phyloP scores from a whole-genome alignment of 2,113 vertebrate species.

The Thalassarche chlororhynchos region DNA sequence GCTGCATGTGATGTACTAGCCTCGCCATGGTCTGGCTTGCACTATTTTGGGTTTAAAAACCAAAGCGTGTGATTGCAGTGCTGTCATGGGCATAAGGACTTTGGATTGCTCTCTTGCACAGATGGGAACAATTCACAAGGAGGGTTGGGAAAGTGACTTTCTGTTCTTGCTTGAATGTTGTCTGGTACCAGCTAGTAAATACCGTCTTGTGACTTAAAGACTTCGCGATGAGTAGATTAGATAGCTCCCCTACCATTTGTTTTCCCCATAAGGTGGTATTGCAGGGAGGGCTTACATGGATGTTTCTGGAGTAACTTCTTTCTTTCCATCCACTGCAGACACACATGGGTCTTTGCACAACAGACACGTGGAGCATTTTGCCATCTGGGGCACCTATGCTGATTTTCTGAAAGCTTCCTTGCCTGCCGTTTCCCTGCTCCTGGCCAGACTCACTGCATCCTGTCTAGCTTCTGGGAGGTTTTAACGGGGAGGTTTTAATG shows the following conservation, averaged over 20 bases:
- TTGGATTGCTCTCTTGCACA: conserved; percentile 62
- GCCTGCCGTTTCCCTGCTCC: not conserved
- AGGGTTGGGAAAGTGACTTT: conserved; percentile 45
- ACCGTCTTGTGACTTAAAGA: conserved; percentile 17
- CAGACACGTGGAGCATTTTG: not conserved
- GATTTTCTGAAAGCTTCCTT: not conserved
- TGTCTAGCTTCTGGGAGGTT: not conserved
- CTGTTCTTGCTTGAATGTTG: conserved; percentile 59
- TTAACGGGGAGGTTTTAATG: not conserved
- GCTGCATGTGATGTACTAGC: conserved; percentile 28
- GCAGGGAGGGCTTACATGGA: not conserved
- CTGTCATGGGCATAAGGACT: conserved; percentile 50
- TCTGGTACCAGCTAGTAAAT: conserved; percentile 62
- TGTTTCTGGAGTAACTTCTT: conserved; percentile 1
- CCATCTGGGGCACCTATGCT: not conserved
- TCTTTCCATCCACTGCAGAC: not conserved
- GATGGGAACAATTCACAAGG: conserved; percentile 59
- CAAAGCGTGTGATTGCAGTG: conserved; percentile 23
- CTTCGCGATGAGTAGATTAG: not conserved
- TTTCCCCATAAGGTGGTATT: not conserved
- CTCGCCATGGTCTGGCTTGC: not conserved
- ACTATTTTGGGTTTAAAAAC: conserved; percentile 57
- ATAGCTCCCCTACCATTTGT: conserved; percentile 1
- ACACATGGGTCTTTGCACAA: not conserved
- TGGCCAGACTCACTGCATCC: not conserved